Conservation (phyloP, 2,113 vertebrate species). For the Alligator mississippiensis region DNA sequence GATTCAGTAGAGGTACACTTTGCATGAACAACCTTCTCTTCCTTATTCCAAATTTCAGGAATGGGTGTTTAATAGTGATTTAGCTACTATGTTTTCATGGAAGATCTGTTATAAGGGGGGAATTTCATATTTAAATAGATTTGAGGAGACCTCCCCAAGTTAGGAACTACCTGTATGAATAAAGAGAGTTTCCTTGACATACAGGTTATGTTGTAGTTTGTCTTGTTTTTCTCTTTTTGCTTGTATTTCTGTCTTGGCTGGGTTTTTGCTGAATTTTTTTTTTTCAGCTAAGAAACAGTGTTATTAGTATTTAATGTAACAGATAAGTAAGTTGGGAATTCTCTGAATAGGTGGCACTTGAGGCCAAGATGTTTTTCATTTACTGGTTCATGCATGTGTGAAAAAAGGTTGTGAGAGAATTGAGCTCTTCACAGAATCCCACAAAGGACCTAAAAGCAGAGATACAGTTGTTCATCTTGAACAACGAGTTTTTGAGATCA, state of each 20-base stretch:
- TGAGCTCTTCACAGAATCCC: not conserved
- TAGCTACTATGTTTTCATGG: not conserved
- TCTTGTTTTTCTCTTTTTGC: not conserved
- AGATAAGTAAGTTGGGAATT: not conserved
- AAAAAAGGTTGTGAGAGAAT: not conserved
- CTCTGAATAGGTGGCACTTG: not conserved
- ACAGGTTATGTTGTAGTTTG: not conserved
- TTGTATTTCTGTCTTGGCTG: not conserved
- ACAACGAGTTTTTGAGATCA: not conserved
- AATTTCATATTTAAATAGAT: not conserved
- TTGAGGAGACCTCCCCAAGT: too few relatives aligned
- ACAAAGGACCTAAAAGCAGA: not conserved
- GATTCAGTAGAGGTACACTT: too few relatives aligned
- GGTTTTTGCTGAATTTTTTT: not conserved
- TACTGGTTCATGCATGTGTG: accelerated
- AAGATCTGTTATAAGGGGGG: not conserved
- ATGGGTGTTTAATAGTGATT: not conserved
- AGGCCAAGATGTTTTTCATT: not conserved
- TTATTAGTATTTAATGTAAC: not conserved
- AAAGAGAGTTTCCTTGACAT: not conserved
- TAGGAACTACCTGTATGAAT: not conserved
- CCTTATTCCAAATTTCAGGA: not conserved
- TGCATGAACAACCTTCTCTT: too few relatives aligned
- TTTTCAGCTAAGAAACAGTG: not conserved
- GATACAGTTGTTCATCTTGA: not conserved